phyloP scores from a whole-genome alignment of 2,797 vertebrate genomes.

The Poecilia gillii region DNA sequence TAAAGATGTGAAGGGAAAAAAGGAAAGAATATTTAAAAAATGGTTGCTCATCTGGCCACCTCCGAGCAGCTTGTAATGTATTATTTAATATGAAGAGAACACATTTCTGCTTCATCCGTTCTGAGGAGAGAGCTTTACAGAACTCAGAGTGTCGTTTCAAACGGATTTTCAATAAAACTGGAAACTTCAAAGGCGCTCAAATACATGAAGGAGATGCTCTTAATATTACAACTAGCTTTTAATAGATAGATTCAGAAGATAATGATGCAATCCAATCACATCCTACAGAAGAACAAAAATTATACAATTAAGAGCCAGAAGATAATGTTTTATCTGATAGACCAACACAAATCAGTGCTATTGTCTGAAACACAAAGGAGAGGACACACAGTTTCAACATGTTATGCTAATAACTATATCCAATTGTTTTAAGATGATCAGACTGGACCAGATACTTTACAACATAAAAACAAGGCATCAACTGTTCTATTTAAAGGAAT shows the following conservation, averaged over 20 bases:
- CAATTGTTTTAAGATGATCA: background rate
- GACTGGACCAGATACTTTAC: background rate
- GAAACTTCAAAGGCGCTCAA: background rate
- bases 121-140: background rate
- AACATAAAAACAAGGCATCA: background rate
- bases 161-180: background rate
- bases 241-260: background rate
- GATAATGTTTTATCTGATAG: background rate
- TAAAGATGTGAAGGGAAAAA: background rate
- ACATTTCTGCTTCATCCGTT: background rate
- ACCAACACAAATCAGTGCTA: background rate
- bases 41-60: background rate
- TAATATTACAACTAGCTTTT: background rate
- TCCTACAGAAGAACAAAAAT: background rate
- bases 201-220: background rate
- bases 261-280: background rate
- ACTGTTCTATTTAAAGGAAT: background rate
- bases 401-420: background rate
- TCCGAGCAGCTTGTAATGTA: slow-evolving; percentile 2
- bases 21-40: background rate
- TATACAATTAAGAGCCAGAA: background rate
- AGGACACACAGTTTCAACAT: background rate
- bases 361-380: background rate
- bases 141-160: background rate
- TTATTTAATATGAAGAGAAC: slow-evolving; percentile 4